A percentile compares a stretch with the other conserved stretches of the same genome.
These are phyloP conservation scores for Drosophila fuyamai DNA, from an alignment of 1,140 invertebrate genomes.

Conservation along the genomic window DNA sequence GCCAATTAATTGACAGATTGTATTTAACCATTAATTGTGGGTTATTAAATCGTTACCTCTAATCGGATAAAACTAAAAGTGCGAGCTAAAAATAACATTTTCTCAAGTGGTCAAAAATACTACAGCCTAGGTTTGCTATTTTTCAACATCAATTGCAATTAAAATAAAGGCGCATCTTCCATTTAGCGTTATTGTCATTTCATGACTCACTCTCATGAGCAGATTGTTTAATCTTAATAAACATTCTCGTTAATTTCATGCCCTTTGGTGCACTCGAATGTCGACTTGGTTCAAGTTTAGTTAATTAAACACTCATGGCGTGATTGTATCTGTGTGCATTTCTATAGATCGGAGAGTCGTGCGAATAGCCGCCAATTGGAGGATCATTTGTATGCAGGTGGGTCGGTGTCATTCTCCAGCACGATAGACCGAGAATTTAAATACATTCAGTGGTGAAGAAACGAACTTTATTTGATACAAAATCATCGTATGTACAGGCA, in stretches of 20 bases:
- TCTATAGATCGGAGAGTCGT: slow-evolving; percentile 9
- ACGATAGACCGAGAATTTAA: slow-evolving; percentile 21
- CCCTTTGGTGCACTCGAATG: slow-evolving; percentile 1
- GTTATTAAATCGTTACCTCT: not conserved
- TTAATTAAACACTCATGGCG: not conserved
- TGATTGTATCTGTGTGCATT: slow-evolving; percentile 12
- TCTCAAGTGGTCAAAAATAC: not conserved
- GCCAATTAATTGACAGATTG: not conserved
- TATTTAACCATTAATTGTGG: slow-evolving; percentile 7
- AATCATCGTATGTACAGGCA: slow-evolving; percentile 51
- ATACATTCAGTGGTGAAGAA: slow-evolving; percentile 40
- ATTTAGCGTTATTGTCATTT: not conserved
- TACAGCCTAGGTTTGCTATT: not conserved
- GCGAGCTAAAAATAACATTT: not conserved
- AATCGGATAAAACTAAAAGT: not conserved
- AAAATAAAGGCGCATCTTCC: not conserved
- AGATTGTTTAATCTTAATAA: slow-evolving; percentile 2
- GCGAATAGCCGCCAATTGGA: slow-evolving; percentile 15
- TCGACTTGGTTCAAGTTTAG: slow-evolving; percentile 31
- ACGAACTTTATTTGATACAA: slow-evolving; percentile 53
- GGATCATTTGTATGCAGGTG: slow-evolving; percentile 45
- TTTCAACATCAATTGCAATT: too few relatives aligned
- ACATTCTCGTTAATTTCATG: slow-evolving; percentile 5
- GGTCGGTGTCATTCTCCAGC: slow-evolving; percentile 31
- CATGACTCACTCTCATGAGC: slow-evolving; percentile 1